phyloP scores from a whole-genome alignment of 2,888 invertebrate species.

The Machimus rusticus region DNA sequence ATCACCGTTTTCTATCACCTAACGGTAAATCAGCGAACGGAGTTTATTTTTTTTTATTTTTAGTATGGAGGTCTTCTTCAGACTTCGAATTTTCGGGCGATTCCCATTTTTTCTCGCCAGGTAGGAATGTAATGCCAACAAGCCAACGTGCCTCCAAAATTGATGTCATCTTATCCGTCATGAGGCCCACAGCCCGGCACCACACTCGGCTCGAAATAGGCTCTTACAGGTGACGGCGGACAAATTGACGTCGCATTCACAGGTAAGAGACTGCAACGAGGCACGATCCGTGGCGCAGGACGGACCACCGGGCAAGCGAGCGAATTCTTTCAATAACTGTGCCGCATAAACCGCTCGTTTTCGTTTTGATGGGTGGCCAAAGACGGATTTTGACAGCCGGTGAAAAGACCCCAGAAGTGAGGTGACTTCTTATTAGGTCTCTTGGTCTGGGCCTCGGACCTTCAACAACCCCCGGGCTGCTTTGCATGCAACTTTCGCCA shows the following conservation, averaged over 20 bases:
- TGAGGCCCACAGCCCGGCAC: background rate
- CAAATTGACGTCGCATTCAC: constrained; percentile 13
- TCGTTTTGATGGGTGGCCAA: background rate
- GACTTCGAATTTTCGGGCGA: constrained; percentile 6
- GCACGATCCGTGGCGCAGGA: background rate
- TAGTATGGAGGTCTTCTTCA: background rate
- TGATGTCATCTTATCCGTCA: constrained; percentile 27
- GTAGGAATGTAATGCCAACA: background rate
- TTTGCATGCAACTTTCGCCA: background rate
- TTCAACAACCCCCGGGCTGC: background rate
- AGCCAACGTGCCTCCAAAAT: background rate
- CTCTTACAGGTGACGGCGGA: constrained; percentile 6
- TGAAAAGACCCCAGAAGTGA: background rate
- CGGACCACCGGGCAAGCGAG: constrained; percentile 3
- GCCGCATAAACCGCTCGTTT: background rate
- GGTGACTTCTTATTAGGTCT: background rate
- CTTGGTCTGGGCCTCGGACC: background rate
- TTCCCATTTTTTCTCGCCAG: background rate
- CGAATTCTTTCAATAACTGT: background rate
- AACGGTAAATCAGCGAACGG: background rate
- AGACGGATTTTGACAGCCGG: background rate
- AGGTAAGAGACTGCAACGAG: background rate
- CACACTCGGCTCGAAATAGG: background rate
- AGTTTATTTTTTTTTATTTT: background rate
- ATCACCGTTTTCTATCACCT: constrained; percentile 4